Conservation (phyloP, 2,888 invertebrate genomes). For the Homarus gammarus region DNA sequence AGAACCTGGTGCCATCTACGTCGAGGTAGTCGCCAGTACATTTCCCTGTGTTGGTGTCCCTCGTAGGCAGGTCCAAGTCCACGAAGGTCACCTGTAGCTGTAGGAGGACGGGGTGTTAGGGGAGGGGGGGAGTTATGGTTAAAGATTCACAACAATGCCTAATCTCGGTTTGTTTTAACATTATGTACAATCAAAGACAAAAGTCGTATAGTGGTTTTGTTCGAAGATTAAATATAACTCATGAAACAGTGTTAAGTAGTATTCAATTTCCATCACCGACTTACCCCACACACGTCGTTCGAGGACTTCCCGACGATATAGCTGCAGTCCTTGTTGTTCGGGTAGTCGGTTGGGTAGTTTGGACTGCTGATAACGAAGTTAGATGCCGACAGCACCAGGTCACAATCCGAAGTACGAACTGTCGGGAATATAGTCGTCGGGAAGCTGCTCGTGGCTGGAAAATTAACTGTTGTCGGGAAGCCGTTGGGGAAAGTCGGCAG, state of each 20-base stretch:
- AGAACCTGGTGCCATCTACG: conserved; percentile 47
- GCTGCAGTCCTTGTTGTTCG: conserved; percentile 34
- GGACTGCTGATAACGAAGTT: conserved; percentile 63
- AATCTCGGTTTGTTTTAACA: no score
- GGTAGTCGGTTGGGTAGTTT: conserved; percentile 44
- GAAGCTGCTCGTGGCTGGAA: conserved; percentile 36
- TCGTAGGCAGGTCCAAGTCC: conserved; percentile 39
- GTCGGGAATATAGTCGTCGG: neutral
- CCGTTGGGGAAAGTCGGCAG: conserved; percentile 20
- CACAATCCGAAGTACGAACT: conserved; percentile 27
- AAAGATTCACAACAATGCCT: no score
- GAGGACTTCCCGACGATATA: conserved; percentile 49
- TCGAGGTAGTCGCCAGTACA: conserved; percentile 50
- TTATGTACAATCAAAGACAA: no score
- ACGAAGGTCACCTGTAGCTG: conserved; percentile 48
- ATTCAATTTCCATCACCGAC: neutral
- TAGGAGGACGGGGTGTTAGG: no score
- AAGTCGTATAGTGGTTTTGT: no score
- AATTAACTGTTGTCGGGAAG: conserved; percentile 2
- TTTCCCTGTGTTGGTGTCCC: conserved; percentile 3
- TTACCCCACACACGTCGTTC: conserved; percentile 62
- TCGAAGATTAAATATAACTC: no score
- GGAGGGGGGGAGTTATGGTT: no score
- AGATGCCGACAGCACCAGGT: conserved; percentile 28
- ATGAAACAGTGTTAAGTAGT: no score